Base-by-base conservation (phyloP, 2,797 vertebrate species). In the Darevskia nairensis region DNA sequence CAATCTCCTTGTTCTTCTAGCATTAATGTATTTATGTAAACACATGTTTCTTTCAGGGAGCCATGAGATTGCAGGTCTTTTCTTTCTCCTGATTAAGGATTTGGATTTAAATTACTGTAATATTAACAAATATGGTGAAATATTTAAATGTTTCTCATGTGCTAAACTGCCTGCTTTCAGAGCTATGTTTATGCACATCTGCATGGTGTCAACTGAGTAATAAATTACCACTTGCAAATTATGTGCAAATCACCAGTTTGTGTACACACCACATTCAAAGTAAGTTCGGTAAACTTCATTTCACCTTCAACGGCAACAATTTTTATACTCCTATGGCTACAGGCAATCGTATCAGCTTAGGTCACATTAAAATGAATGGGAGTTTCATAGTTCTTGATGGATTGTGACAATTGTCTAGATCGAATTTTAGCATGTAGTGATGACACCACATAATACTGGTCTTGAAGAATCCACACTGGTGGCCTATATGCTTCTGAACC, bases 151-250 rank as follows among this genome's bases (percentile, higher is more conserved):
- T 88, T 88, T 92, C 88, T 85, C 4, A 29, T 93, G 41, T 91
- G 46, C 68, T 88, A 76, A 29, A 81, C 7, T 89, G 87, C 66
- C 74, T 86, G 76, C 82, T 92, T 94, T 93, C 82, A 90, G 89
- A 82, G 81, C 86, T 82, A 69, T 29, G 84, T 84, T 92, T 93
- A 87, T 83, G 8, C 41, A 72, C 85, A 86, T 91, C 79, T 90
- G 35, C 46, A 64, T 89, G 85, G 27, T 83, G 80, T 91, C 94
- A 93, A 90, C 55, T 68, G 4, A 91, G 90, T 91, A 91, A 92
- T 95, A 93, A 94, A 79, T 82, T 61, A 91, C 71, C 64, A 87
- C 19, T 89, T 92, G 85, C 17, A 89, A 94, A 92, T 94, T n/a
- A 82, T 78, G 25, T 74, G 46, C 90, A 92, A 91, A 88, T 61